These are phyloP conservation scores for Augochlorella aurata DNA, from an alignment of 2,888 invertebrate genomes.

Conservation along the genomic window DNA sequence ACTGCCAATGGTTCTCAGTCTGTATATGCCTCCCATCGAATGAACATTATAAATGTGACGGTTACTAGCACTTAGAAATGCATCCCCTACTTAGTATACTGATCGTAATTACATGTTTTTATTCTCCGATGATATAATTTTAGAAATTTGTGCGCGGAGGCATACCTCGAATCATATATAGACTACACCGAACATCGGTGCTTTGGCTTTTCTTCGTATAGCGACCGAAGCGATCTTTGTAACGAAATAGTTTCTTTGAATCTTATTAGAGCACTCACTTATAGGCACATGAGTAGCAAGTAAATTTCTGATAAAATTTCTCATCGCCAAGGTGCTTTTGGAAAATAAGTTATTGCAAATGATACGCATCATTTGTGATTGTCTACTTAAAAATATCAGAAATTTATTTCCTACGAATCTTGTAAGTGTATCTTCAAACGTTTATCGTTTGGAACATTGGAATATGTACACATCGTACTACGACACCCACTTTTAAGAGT, in stretches of 20 bases:
- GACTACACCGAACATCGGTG: slow-evolving; percentile 22
- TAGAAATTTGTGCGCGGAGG: slow-evolving; percentile 35
- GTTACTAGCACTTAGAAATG: slow-evolving; percentile 27
- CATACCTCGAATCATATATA: not conserved
- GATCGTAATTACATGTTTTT: slow-evolving; percentile 31
- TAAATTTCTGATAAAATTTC: slow-evolving; percentile 44
- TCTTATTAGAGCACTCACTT: slow-evolving; percentile 38
- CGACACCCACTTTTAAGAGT: slow-evolving; percentile 48
- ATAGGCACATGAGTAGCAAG: slow-evolving; percentile 27
- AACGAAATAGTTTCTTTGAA: slow-evolving; percentile 25
- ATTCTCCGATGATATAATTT: slow-evolving; percentile 31
- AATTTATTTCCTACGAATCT: slow-evolving; percentile 40
- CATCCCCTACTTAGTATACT: slow-evolving; percentile 9
- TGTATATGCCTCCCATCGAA: slow-evolving; percentile 31
- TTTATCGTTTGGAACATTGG: slow-evolving; percentile 29
- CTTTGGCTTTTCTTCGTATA: not conserved
- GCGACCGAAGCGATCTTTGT: not conserved
- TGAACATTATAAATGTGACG: slow-evolving; percentile 24
- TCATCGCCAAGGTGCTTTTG: not conserved
- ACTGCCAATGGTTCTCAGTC: slow-evolving; percentile 51
- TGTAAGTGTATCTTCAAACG: slow-evolving; percentile 34
- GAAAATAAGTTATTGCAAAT: slow-evolving; percentile 27
- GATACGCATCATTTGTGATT: slow-evolving; percentile 27
- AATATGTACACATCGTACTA: slow-evolving; percentile 41
- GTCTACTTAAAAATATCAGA: slow-evolving; percentile 42